Percentiles rank a stretch among this genome's conserved stretches.
Evolutionary conservation across 2,888 invertebrate species (phyloP).

Genomic region (Odontocolon sp.): DNA sequence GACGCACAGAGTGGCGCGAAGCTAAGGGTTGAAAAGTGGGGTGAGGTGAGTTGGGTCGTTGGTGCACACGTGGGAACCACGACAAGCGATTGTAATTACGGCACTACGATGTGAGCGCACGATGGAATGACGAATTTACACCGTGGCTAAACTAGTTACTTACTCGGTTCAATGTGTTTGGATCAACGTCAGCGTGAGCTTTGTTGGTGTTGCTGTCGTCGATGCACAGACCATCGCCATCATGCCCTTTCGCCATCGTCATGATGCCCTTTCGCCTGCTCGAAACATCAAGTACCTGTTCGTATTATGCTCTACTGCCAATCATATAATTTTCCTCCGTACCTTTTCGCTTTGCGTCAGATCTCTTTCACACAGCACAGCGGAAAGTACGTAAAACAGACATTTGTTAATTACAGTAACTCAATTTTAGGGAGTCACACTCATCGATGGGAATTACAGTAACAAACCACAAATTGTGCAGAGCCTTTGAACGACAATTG

Average conservation of each 20-base stretch:
- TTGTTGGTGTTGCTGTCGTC: conserved; percentile 7
- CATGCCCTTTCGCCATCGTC: background rate
- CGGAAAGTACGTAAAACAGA: no score
- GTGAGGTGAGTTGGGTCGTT: conserved; percentile 39
- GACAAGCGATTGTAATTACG: conserved; percentile 69
- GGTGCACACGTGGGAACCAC: conserved; percentile 59
- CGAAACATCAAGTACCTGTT: background rate
- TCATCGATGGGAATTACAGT: no score
- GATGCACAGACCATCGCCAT: background rate
- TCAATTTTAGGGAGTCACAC: no score
- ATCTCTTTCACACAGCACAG: no score
- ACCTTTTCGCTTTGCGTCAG: no score
- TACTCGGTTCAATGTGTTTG: conserved; percentile 60
- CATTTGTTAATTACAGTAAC: no score
- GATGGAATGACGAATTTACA: conserved; percentile 63
- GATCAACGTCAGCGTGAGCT: conserved; percentile 50
- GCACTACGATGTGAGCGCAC: conserved; percentile 50
- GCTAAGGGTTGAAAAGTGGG: background rate
- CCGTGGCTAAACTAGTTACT: conserved; percentile 64
- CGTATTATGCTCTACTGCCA: no score
- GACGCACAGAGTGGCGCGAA: conserved; percentile 10
- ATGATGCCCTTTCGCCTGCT: background rate
- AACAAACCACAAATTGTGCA: no score
- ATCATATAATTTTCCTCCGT: no score
- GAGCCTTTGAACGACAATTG: no score